Base-by-base conservation (phyloP, 2,797 vertebrate species). In the Myotis findleyi region DNA sequence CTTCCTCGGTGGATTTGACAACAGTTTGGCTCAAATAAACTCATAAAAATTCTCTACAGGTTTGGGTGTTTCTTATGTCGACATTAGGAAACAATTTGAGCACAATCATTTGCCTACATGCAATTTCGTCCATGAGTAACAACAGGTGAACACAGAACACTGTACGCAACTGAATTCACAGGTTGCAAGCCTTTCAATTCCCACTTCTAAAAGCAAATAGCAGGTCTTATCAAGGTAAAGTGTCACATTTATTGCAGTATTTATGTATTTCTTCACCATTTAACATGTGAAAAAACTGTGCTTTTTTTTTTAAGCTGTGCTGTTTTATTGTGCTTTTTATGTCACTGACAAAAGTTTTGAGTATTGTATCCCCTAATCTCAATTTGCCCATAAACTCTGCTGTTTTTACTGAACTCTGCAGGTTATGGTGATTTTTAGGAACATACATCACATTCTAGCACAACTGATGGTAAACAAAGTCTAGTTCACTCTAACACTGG, bases 391-490 rank as follows among this genome's bases (percentile, higher is more conserved):
- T 72, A 51, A 87, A 21, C 21, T 57, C 47, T 91, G 2, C n/a
- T 38, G 71, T 8, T 81, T 94, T 87, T 17, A 91, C 0, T 62
- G 30, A 53, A 77, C 68, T 90, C 11, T 96, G 62, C 75, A 89
- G n/a, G 21, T 7, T 41, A 21, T 55, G 49, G 21, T 82, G 41
- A 41, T 21, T 57, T 86, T 55, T n/a, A 94, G 55, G 30, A 64
- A 89, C 17, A 75, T 25, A 69, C 17, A 27, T 77, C 21, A 82
- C 30, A 10, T 47, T 71, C 89, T 17, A 93, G 18, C 49, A 77
- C 23, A 77, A 76, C 3, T 81, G n/a, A 79, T n/a, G 36, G 6
- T 66, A 44, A 89, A 88, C 69, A 23, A 14, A 62, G 44, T 49
- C 16, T 47, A 81, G 49, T 20, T 51, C 68, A 57, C 44, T 14